A percentile compares a stretch with the other conserved stretches of the same genome.
Evolutionary conservation across 2,888 invertebrate genomes (phyloP).

Genomic region (Latrodectus elegans): DNA sequence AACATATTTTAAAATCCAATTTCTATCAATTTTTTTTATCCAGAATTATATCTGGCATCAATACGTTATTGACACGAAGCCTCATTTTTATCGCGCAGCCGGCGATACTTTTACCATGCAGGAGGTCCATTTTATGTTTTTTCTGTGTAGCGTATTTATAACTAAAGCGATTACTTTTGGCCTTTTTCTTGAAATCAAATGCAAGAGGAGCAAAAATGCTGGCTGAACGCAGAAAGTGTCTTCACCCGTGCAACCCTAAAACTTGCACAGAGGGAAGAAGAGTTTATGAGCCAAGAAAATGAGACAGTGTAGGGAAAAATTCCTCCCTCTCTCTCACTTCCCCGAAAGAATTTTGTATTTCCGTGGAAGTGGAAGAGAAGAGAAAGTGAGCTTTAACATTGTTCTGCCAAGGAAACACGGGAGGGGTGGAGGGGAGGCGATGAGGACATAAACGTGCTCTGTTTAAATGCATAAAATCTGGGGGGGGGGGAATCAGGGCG

Average conservation of each 20-base stretch:
- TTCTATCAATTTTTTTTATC: too few relatives aligned
- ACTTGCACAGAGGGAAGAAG: constrained; percentile 34
- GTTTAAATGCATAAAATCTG: constrained; percentile 69
- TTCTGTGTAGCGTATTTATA: too few relatives aligned
- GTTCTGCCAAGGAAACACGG: constrained; percentile 29
- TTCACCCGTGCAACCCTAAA: constrained; percentile 53
- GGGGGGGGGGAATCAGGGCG: constrained; percentile 6
- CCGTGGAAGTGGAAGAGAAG: background rate
- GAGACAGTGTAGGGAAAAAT: constrained; percentile 66
- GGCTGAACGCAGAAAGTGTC: background rate
- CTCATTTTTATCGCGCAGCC: too few relatives aligned
- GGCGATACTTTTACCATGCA: too few relatives aligned
- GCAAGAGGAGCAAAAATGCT: constrained; percentile 22
- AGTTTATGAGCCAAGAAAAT: constrained; percentile 68
- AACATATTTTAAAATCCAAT: too few relatives aligned
- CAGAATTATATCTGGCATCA: too few relatives aligned
- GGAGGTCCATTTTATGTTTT: too few relatives aligned
- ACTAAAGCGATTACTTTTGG: background rate
- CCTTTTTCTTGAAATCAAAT: background rate
- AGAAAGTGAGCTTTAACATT: constrained; percentile 27
- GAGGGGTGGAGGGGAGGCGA: background rate
- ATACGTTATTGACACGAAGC: too few relatives aligned
- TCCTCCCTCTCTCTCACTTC: constrained; percentile 47
- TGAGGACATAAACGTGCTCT: constrained; percentile 63
- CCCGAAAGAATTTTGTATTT: constrained; percentile 8